Evolutionary conservation across 1,140 invertebrate species (phyloP), one percentile per base, ranked within the genome.

Genomic region (Lordiphosa stackelbergi): DNA sequence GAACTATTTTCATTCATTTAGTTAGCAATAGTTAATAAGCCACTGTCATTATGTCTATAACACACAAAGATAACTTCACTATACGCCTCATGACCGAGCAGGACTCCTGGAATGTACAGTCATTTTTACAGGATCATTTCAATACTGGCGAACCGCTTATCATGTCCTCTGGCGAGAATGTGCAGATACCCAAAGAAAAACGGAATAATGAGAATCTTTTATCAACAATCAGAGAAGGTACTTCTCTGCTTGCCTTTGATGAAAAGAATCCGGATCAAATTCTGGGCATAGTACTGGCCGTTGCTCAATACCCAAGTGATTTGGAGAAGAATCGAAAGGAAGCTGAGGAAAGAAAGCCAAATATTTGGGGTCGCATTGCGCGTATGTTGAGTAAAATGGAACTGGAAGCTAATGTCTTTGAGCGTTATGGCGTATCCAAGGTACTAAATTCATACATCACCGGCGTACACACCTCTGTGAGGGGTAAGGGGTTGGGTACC

Each of bases 391-490:
- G 52, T 2, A 53, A 68, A 19, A 16, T 71, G 0, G 70, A 73
- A 28, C 13, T 37, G 2, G 55, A 68, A 12, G 42, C 65, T 1
- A 40, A 71, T 36, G 38, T 71, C 10, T 71, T 51, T 34, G 12
- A 71, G 40, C 58, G 53, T 0, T 71, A 56, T 19, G 38, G 43
- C 6, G 19, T 71, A 4, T 55, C 46, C 3, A 63, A 68, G 5
- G 11, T 53, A 0, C 51, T 73, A 7, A 66, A 73, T 24, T 73
- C 70, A 0, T 55, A 73, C 19, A 57, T 71, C 1, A 73, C 71
- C 7, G 47, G 11, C 37, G 71, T 73, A 11, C 47, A 35, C 16
- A 37, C 36, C 6, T 19, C 63, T 0, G 49, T 71, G 68, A 35
- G 71, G 11, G 71, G 71, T 10, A 59, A 54, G 9, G 71, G 71